Conservation (phyloP, 2,113 vertebrate species). For the Nanorana parkeri region DNA sequence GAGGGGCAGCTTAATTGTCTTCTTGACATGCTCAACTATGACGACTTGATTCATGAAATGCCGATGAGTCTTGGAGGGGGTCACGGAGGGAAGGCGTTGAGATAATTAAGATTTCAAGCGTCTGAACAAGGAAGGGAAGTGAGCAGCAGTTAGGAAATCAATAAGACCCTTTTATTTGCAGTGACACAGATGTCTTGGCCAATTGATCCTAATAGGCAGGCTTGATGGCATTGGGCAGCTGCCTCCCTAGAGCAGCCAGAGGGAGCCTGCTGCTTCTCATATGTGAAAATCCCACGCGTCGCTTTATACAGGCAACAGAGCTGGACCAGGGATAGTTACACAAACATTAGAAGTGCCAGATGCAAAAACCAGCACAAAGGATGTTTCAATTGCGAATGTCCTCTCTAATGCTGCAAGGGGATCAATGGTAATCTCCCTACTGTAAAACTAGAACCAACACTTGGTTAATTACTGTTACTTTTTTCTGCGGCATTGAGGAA, state of each 20-base stretch:
- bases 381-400: background rate
- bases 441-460: too few species aligned
- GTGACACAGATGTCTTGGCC: conserved; percentile 99
- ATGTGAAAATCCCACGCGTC: conserved; percentile 56
- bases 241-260: conserved; percentile 65
- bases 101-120: conserved; percentile 98
- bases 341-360: conserved; percentile 31
- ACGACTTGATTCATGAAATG: conserved; percentile 82
- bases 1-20: conserved; percentile 78
- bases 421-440: background rate
- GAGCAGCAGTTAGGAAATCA: conserved; percentile 96
- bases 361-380: background rate
- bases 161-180: conserved; percentile 97
- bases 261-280: conserved; percentile 52
- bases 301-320: conserved; percentile 64
- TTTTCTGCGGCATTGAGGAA: too few species aligned
- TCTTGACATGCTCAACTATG: conserved; percentile 79
- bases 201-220: conserved; percentile 98
- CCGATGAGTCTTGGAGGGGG: conserved; percentile 78
- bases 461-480: too few species aligned
- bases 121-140: conserved; percentile 89
- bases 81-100: conserved; percentile 81
- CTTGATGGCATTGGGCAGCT: conserved; percentile 86
- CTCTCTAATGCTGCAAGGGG: too few species aligned
- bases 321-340: conserved; percentile 60